Evolutionary conservation across 2,888 invertebrate genomes (phyloP).

Genomic region (Euclidia mi): DNA sequence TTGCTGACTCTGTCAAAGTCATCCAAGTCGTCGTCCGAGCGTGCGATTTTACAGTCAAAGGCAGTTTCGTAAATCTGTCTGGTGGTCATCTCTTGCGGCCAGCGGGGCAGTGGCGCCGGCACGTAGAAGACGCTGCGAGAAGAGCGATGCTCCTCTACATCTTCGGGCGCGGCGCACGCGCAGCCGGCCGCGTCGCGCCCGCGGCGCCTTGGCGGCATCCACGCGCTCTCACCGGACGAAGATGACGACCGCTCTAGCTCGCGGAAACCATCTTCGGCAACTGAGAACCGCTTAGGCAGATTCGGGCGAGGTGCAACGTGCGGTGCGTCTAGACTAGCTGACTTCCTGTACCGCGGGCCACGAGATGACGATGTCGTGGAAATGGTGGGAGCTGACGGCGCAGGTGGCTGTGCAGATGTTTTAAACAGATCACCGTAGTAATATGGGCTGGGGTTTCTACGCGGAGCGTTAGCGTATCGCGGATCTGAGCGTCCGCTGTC

Average conservation of each 20-base stretch:
- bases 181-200: constrained; percentile 92
- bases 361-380: constrained; percentile 83
- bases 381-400: constrained; percentile 87
- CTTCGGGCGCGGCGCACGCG: constrained; percentile 93
- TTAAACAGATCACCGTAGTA: constrained; percentile 95
- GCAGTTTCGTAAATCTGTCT: constrained; percentile 97
- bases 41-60: constrained; percentile 96
- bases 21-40: constrained; percentile 95
- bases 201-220: constrained; percentile 94
- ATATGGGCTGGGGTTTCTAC: constrained; percentile 94
- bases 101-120: constrained; percentile 92
- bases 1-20: constrained; percentile 95
- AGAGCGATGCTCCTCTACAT: constrained; percentile 91
- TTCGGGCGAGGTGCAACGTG: constrained; percentile 91
- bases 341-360: constrained; percentile 92
- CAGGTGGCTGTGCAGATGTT: constrained; percentile 79
- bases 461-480: constrained; percentile 88
- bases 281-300: constrained; percentile 92
- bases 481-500: constrained; percentile 91
- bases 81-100: constrained; percentile 90
- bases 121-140: constrained; percentile 92
- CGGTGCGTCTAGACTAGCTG: constrained; percentile 93
- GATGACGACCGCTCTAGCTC: constrained; percentile 88
- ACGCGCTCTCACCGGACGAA: constrained; percentile 90
- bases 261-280: constrained; percentile 92